Base-by-base conservation (phyloP, 2,113 vertebrate genomes). In the Lophochroa leadbeateri region DNA sequence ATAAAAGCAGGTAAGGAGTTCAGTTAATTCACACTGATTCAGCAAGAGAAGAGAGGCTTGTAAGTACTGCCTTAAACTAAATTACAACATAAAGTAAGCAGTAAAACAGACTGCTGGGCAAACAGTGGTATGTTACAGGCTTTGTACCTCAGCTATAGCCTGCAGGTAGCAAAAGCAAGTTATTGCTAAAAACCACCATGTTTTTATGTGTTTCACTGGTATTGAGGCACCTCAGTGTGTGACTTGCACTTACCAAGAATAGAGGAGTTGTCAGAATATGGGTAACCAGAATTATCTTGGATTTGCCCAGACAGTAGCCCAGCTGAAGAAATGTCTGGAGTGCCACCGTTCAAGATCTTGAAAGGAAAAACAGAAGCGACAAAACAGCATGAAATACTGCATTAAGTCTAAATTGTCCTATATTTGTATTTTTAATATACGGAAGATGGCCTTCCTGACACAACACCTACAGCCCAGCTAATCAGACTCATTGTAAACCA, bases 211-310 rank as follows among this genome's bases (percentile, higher is more conserved):
- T 13, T 53, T 7, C 67, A 39, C 2, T 44, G 21, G 23, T 9
- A 29, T 0, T 11, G 47, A 52, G 67, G 39, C 27, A 11, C 4
- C 6, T 19, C 9, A 23, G 1, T 2, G 13, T 20, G 25, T 20
- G 35, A 20, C 17, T 46, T 52, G 63, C 43, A 98, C 99, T 98
- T 97, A 99, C 99, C 99, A 94, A 99, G 99, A 96, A 99, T 98
- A 67, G 99, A 99, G 97, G 99, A 99, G 96, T 98, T 99, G 94
- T 98, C 98, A 8, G 99, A 99, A 97, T 99, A 99, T 0, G 99
- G 99, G 93, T 99, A 99, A 47, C 99, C 99, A 20, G 99, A 98
- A n/a, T 98, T 99, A 79, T 99, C 99, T 7, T 99, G 99, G 76
- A 98, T 96, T 85, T 98, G 98, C 58, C 99, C 99, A n/a, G 99